phyloP scores from a whole-genome alignment of 2,888 invertebrate species.

The Caenorhabditis drosophilae region DNA sequence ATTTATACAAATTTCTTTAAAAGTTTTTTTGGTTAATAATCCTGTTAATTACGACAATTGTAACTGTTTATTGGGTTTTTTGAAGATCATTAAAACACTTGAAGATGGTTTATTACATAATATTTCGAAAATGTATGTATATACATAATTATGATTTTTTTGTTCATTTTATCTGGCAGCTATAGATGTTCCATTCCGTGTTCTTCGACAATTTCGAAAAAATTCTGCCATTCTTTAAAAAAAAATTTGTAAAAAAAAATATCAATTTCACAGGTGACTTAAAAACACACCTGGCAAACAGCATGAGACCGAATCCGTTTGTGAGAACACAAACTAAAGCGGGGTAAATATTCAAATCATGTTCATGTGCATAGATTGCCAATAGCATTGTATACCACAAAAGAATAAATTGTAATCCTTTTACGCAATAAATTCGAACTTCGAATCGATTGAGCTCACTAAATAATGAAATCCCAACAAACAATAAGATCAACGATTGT shows the following conservation, averaged over 20 bases:
- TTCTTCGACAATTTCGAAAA: constrained; percentile 50
- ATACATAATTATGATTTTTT: background rate
- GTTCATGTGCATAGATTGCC: constrained; percentile 53
- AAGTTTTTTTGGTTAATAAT: too few species aligned
- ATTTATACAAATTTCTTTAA: too few species aligned
- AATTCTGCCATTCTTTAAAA: constrained; percentile 51
- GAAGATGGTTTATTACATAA: too few species aligned
- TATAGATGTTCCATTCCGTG: constrained; percentile 41
- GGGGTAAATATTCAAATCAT: constrained; percentile 56
- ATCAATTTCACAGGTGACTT: too few species aligned
- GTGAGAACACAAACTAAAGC: constrained; percentile 52
- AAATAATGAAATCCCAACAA: too few species aligned
- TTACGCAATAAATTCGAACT: constrained; percentile 47
- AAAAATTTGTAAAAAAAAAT: too few species aligned
- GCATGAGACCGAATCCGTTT: constrained; percentile 57
- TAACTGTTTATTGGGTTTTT: too few species aligned
- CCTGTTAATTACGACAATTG: too few species aligned
- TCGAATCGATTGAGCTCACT: constrained; percentile 51
- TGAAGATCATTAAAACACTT: too few species aligned
- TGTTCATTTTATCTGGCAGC: constrained; percentile 32
- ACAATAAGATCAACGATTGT: too few species aligned
- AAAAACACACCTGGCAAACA: constrained; percentile 57
- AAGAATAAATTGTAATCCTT: constrained; percentile 50
- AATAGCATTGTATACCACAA: constrained; percentile 57
- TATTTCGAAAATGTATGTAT: too few species aligned